These are phyloP conservation scores for Antheraea pernyi DNA, from an alignment of 1,140 invertebrate genomes.

Conservation along the genomic window DNA sequence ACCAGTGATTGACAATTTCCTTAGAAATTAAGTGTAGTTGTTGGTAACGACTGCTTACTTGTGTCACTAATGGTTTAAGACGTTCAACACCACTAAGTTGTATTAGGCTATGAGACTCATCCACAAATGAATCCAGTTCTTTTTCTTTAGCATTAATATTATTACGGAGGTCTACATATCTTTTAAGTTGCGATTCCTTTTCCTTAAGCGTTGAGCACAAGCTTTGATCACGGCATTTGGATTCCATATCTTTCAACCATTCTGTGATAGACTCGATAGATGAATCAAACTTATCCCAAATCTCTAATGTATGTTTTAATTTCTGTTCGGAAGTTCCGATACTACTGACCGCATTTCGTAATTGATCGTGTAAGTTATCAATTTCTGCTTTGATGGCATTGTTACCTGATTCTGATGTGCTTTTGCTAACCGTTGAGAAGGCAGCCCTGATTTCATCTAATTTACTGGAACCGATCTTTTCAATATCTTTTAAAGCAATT, in stretches of 20 bases:
- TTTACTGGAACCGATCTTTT: conserved; percentile 85
- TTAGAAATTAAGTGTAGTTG: conserved; percentile 90
- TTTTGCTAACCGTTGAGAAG: conserved; percentile 86
- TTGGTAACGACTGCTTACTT: conserved; percentile 94
- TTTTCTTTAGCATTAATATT: conserved; percentile 87
- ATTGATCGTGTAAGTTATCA: conserved; percentile 82
- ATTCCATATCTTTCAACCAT: conserved; percentile 93
- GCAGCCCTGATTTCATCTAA: conserved; percentile 85
- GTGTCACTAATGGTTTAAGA: conserved; percentile 92
- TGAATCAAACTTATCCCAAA: conserved; percentile 94
- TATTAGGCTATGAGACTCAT: conserved; percentile 92
- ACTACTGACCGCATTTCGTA: conserved; percentile 83
- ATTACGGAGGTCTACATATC: conserved; percentile 87
- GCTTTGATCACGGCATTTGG: conserved; percentile 90
- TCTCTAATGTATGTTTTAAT: conserved; percentile 86
- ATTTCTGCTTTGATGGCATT: conserved; percentile 88
- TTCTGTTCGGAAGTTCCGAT: conserved; percentile 84
- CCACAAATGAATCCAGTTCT: conserved; percentile 93
- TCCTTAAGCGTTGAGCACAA: conserved; percentile 89
- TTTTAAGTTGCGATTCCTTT: conserved; percentile 88
- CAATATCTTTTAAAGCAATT: conserved; percentile 84
- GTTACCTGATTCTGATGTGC: conserved; percentile 89
- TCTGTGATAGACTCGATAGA: conserved; percentile 88
- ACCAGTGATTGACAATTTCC: conserved; percentile 93
- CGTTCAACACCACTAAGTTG: conserved; percentile 91